Conservation (phyloP, 64 coral and sea anemone genomes). For the Actinia equina region DNA sequence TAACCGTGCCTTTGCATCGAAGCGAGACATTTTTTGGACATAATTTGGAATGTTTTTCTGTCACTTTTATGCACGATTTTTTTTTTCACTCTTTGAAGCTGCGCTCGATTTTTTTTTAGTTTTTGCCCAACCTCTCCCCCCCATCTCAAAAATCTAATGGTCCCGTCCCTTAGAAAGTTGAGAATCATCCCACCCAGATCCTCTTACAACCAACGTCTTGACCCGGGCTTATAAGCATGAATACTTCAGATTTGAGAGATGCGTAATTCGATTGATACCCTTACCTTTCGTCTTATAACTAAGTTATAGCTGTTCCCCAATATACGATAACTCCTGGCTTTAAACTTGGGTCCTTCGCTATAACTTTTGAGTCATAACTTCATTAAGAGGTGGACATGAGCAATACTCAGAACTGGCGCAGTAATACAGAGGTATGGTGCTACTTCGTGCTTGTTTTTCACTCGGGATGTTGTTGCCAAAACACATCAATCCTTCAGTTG, state of each 20-base stretch:
- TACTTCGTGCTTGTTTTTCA: not conserved
- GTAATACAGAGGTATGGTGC: not conserved
- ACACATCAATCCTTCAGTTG: too few species aligned
- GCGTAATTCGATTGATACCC: not conserved
- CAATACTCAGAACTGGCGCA: not conserved
- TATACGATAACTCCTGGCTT: not conserved
- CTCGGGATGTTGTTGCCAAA: not conserved
- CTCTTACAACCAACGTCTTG: not conserved
- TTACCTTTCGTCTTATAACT: not conserved
- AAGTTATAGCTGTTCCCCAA: not conserved
- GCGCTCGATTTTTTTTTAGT: not conserved
- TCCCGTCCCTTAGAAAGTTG: not conserved
- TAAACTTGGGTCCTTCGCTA: not conserved
- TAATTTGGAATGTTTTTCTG: too few species aligned
- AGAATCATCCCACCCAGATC: not conserved
- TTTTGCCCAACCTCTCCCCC: too few species aligned
- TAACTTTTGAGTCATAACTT: not conserved
- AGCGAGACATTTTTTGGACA: too few species aligned
- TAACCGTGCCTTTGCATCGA: too few species aligned
- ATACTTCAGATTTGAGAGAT: not conserved
- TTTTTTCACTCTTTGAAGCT: too few species aligned
- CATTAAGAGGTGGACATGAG: not conserved
- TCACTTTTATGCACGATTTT: too few species aligned
- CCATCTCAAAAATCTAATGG: too few species aligned
- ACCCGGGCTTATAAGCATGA: not conserved